These are phyloP conservation scores for Tragelaphus eurycerus DNA, from an alignment of 2,797 vertebrate genomes.

Conservation along the genomic window DNA sequence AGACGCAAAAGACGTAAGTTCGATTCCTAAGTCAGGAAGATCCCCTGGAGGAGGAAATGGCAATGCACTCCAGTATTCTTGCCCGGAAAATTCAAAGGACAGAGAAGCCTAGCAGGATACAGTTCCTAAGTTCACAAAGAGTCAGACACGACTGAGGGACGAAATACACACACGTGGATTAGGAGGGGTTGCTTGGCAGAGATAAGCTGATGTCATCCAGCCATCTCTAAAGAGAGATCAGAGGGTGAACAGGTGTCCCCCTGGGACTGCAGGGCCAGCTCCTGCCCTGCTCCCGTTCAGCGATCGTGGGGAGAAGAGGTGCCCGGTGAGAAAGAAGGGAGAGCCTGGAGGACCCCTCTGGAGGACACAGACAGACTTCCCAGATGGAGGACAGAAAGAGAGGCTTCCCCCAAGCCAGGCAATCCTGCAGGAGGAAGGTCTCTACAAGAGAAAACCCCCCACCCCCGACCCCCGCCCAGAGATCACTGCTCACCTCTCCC, in stretches of 20 bases:
- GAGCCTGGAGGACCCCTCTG: not conserved
- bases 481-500: not conserved
- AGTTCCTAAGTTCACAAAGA: not conserved
- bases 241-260: not conserved
- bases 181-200: not conserved
- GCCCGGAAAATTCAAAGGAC: not conserved
- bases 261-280: not conserved
- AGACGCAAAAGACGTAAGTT: not conserved
- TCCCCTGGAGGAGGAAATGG: not conserved
- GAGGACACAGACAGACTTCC: not conserved
- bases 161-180: not conserved
- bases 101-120: not conserved
- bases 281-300: not conserved
- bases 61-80: not conserved
- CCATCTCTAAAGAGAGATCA: not conserved
- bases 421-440: not conserved
- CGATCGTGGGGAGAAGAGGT: not conserved
- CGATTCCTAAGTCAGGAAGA: not conserved
- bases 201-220: not conserved
- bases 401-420: not conserved
- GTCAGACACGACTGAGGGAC: accelerated
- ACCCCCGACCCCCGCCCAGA: not conserved
- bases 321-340: not conserved
- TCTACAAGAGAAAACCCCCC: not conserved
- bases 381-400: not conserved